These are phyloP conservation scores for Leptopilina clavipes DNA, from an alignment of 1,140 invertebrate species.

Conservation along the genomic window DNA sequence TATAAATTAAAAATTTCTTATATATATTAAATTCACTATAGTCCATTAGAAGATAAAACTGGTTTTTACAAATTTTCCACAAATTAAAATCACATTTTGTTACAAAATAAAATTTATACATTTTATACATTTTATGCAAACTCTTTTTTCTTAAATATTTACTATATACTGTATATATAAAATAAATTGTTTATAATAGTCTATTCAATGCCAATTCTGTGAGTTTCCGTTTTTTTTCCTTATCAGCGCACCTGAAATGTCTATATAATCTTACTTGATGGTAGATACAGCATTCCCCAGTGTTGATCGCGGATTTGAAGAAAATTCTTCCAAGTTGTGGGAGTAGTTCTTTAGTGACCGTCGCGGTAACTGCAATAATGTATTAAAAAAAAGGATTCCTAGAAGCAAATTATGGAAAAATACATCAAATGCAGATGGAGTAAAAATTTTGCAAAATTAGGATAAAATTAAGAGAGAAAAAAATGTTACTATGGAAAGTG, in stretches of 20 bases:
- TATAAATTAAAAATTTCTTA: too few relatives aligned
- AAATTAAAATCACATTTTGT: too few relatives aligned
- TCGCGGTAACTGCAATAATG: background rate
- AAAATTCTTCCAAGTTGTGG: background rate
- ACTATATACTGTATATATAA: background rate
- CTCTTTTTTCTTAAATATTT: background rate
- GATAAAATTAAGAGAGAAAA: background rate
- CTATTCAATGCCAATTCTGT: background rate
- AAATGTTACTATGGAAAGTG: background rate
- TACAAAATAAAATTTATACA: too few relatives aligned
- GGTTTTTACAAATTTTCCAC: too few relatives aligned
- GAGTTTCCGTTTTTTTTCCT: background rate
- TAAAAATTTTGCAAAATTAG: background rate
- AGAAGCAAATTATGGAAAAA: background rate
- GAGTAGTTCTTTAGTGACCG: background rate
- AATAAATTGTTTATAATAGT: background rate
- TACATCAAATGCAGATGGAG: background rate
- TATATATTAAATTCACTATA: too few relatives aligned
- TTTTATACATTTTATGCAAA: too few relatives aligned
- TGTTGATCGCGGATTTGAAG: background rate
- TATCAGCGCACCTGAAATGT: slow-evolving; percentile 8
- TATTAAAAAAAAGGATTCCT: background rate
- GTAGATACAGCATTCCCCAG: slow-evolving; percentile 1
- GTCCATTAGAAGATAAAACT: too few relatives aligned
- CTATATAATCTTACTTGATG: background rate